These are phyloP conservation scores for Alectura lathami DNA, from an alignment of 2,113 vertebrate genomes.

Conservation along the genomic window DNA sequence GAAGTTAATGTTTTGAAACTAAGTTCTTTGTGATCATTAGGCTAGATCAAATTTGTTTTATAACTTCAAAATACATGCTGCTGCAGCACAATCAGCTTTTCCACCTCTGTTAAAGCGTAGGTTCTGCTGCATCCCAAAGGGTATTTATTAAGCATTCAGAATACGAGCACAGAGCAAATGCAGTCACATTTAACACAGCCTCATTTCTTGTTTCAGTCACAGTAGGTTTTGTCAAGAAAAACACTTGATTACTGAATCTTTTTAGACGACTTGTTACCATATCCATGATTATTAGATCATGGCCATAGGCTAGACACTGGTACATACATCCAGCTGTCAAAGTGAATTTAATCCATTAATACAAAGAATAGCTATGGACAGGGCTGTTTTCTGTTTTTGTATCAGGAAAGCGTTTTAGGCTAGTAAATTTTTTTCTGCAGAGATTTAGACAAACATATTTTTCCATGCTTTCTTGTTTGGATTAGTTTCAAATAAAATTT, in stretches of 20 bases:
- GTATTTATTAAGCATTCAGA: conserved; percentile 4
- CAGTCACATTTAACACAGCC: conserved; percentile 2
- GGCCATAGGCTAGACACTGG: conserved; percentile 57
- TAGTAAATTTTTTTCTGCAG: not conserved
- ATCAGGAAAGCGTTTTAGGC: conserved; percentile 10
- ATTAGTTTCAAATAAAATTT: not conserved
- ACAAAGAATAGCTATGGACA: conserved; percentile 51
- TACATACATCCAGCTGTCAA: conserved; percentile 70
- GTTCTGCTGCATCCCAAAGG: not conserved
- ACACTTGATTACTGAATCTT: conserved; percentile 61
- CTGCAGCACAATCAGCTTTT: not conserved
- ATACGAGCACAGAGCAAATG: not conserved
- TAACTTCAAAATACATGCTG: not conserved
- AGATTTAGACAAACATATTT: not conserved
- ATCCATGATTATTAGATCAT: conserved; percentile 69
- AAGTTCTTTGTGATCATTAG: not conserved
- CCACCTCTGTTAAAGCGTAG: not conserved
- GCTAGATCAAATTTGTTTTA: not conserved
- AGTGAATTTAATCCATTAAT: conserved; percentile 65
- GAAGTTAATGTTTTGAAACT: not conserved
- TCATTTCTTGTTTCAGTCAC: conserved; percentile 52
- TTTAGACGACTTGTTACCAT: conserved; percentile 64
- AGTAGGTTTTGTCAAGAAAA: conserved; percentile 53
- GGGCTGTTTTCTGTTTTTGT: conserved; percentile 43
- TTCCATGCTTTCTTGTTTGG: not conserved